Base-by-base conservation (phyloP, 1,140 invertebrate genomes). In the Micrasema longulum region DNA sequence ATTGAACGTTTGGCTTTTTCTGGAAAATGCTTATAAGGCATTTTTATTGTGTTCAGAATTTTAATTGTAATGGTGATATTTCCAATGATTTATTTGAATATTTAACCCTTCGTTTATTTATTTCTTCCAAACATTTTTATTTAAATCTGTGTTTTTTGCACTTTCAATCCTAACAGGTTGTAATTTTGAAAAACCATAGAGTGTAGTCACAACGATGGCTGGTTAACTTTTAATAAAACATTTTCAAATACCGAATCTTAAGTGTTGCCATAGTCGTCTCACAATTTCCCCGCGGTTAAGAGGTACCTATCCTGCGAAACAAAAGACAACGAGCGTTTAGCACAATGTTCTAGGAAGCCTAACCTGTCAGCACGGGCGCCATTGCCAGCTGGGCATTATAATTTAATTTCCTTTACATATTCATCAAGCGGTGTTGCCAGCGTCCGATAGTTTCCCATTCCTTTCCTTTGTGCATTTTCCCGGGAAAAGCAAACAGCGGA, bases 381-480 rank as follows among this genome's bases (percentile, higher is more conserved):
- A 5, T 47, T 50, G 45, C 52, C 65, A 55, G 50, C 65, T 68
- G 50, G 35, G 18, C 50, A 68, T 68, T 68, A 68, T 68, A 16
- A 68, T 68, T 68, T 68, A 55, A 68, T 68, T 68, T 68, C 65
- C 65, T 26, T 68, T 68, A 68, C 65, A 68, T 68, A 68, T 68
- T 68, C 65, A 68, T 68, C 50, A 41, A 35, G 64, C 50, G 14
- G 52, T 57, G 50, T 68, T 68, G 65, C 18, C 65, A 57, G 35
- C 50, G 18, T 26, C 65, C 65, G 65, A 55, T 68, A 68, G 47
- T 68, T 66, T 43, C 50, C 65, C 65, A n/a, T 10, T 23, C 36
- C 50, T 41, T 53, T 31, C 38, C 65, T 55, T 57, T 68, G 35
- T 41, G 50, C 50, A 2, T 20, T 53, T 23, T 10, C 50, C 48